These are phyloP conservation scores for Ictidomys tridecemlineatus DNA, from an alignment of 2,113 vertebrate species.

Conservation along the genomic window DNA sequence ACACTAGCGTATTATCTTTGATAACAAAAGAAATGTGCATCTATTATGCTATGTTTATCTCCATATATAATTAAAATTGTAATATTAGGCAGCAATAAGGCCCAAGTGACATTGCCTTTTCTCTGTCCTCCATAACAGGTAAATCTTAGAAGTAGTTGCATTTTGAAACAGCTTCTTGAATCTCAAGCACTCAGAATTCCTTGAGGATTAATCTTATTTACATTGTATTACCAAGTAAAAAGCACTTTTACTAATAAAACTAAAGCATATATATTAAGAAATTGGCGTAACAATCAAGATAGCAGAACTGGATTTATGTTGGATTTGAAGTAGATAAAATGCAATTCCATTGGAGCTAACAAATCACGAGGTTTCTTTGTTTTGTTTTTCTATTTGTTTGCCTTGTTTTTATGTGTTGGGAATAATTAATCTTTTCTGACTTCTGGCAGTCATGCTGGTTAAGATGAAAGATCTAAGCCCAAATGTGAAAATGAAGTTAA, in stretches of 20 bases:
- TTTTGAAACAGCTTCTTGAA: slow-evolving; percentile 33
- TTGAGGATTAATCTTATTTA: slow-evolving; percentile 9
- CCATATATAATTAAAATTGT: slow-evolving; percentile 27
- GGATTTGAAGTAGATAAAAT: background rate
- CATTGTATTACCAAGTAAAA: background rate
- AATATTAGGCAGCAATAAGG: background rate
- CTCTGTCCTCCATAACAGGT: background rate
- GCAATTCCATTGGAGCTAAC: background rate
- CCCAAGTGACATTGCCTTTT: background rate
- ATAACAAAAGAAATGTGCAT: background rate
- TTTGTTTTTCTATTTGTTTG: slow-evolving; percentile 58
- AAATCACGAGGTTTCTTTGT: background rate
- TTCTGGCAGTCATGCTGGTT: background rate
- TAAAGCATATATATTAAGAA: background rate
- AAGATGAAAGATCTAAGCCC: background rate
- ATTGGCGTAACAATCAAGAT: background rate
- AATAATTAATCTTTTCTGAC: slow-evolving; percentile 24
- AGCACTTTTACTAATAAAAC: background rate
- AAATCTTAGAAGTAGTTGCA: slow-evolving; percentile 13
- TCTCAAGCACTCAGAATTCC: background rate
- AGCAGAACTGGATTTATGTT: background rate
- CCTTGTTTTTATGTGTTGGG: background rate
- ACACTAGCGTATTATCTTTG: background rate
- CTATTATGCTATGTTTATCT: slow-evolving; percentile 6
- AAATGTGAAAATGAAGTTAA: slow-evolving; percentile 3